A percentile compares a stretch with the other conserved stretches of the same genome.
Evolutionary conservation across 2,888 invertebrate genomes (phyloP).

Genomic region (Agrotis ipsilon): DNA sequence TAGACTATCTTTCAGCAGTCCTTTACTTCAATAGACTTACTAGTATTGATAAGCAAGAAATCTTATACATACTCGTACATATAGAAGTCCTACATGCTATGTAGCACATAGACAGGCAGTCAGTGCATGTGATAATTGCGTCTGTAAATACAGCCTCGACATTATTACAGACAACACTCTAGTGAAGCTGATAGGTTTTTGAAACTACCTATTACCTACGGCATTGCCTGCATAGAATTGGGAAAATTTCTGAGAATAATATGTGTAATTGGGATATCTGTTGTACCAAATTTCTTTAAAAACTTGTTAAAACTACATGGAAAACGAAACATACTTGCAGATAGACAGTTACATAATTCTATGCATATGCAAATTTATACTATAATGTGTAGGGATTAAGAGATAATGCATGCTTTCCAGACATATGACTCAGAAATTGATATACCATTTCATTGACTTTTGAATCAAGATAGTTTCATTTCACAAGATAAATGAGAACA

Average conservation of each 20-base stretch:
- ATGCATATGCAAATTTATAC: background rate
- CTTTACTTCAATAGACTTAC: slow-evolving; percentile 35
- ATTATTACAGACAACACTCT: slow-evolving; percentile 23
- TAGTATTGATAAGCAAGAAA: slow-evolving; percentile 26
- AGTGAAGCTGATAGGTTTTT: background rate
- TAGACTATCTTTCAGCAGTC: slow-evolving; percentile 21
- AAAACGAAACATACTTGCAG: background rate
- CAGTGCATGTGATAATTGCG: slow-evolving; percentile 32
- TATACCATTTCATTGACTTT: slow-evolving; percentile 7
- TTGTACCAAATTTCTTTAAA: too few relatives aligned
- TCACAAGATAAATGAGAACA: background rate
- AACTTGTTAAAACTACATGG: background rate
- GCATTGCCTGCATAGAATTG: background rate
- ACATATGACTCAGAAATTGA: background rate
- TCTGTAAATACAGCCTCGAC: slow-evolving; percentile 38
- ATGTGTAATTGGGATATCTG: background rate
- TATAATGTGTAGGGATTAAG: background rate
- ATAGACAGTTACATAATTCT: too few relatives aligned
- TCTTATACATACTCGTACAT: background rate
- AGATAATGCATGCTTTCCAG: background rate
- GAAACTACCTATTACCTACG: background rate
- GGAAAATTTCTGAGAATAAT: background rate
- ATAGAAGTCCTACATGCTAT: slow-evolving; percentile 11
- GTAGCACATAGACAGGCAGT: slow-evolving; percentile 30
- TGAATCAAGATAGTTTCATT: slow-evolving; percentile 2